Conservation (phyloP, 2,888 invertebrate species). For the Caenorhabditis drosophilae region DNA sequence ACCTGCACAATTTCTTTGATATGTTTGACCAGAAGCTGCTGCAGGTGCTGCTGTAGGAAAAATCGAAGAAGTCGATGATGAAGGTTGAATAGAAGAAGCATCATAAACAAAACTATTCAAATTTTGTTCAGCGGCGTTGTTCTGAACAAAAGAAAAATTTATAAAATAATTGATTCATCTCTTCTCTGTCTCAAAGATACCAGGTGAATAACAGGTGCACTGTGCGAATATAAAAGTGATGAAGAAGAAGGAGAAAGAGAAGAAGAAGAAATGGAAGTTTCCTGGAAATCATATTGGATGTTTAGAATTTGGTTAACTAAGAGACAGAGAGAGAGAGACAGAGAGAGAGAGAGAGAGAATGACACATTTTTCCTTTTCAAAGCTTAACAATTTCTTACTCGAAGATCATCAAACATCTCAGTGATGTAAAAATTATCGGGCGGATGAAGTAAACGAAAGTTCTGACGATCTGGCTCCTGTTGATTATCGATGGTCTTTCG, state of each 20-base stretch:
- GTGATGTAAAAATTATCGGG: slow-evolving; percentile 62
- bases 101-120: slow-evolving; percentile 19
- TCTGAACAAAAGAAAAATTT: too few species aligned
- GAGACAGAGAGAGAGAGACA: too few species aligned
- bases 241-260: too few species aligned
- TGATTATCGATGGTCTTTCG: slow-evolving; percentile 42
- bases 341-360: too few species aligned
- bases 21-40: neutral
- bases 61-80: too few species aligned
- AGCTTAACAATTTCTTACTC: slow-evolving; percentile 11
- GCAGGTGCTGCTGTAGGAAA: too few species aligned
- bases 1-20: neutral
- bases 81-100: slow-evolving; percentile 14
- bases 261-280: slow-evolving; percentile 7
- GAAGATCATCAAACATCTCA: slow-evolving; percentile 65
- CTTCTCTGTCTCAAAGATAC: too few species aligned
- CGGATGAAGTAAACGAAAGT: slow-evolving; percentile 57
- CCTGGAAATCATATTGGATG: neutral
- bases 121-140: slow-evolving; percentile 25
- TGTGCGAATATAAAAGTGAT: too few species aligned
- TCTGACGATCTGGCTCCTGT: slow-evolving; percentile 45
- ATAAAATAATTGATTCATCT: too few species aligned
- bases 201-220: too few species aligned
- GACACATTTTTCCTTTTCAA: neutral
- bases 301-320: too few species aligned